phyloP scores from a whole-genome alignment of 1,140 invertebrate genomes.

The Caenorhabditis elegans region WBcel235 BX284606.5:4851001-4851500 shows the following conservation, averaged over 20 bases:
- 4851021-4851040: neutral
- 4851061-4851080: neutral
- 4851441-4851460: neutral
- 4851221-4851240: neutral
- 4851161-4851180: neutral
- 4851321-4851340: neutral
- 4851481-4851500: neutral
- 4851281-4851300: neutral
- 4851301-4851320: neutral
- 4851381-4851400: neutral
- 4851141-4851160: neutral
- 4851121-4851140: neutral
- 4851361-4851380: neutral
- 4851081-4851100: neutral
- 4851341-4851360: constrained; percentile 7
- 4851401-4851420: neutral
- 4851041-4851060: neutral
- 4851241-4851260: neutral
- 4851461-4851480: constrained; percentile 8
- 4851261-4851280: constrained; percentile 2
- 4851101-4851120: constrained; percentile 15
- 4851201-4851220: neutral
- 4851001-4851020: neutral
- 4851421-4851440: neutral
- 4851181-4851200: neutral